Conservation (phyloP, 2,888 invertebrate genomes). For the Malachius bipustulatus region DNA sequence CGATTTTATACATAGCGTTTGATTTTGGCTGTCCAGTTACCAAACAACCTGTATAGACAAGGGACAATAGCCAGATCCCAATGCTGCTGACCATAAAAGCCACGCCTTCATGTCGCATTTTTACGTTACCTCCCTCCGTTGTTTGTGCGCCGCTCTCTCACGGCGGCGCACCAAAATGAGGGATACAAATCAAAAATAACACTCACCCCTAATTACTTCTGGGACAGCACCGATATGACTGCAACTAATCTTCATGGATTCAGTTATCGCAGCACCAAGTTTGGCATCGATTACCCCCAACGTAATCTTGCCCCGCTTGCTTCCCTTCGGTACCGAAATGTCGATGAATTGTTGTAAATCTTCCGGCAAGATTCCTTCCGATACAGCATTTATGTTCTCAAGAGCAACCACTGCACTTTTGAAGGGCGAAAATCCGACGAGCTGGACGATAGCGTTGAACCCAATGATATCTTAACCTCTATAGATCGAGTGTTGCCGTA, state of each 20-base stretch:
- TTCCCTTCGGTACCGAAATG: constrained; percentile 70
- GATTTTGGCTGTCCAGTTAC: too few relatives aligned
- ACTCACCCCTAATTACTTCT: constrained; percentile 84
- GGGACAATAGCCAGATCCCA: too few relatives aligned
- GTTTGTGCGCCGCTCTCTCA: too few relatives aligned
- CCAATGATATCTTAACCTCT: too few relatives aligned
- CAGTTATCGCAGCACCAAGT: constrained; percentile 80
- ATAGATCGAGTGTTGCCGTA: too few relatives aligned
- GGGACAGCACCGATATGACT: constrained; percentile 81
- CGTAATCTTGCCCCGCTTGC: constrained; percentile 55
- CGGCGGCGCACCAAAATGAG: too few relatives aligned
- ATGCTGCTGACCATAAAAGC: too few relatives aligned
- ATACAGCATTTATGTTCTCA: constrained; percentile 90
- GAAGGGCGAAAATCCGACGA: constrained; percentile 85
- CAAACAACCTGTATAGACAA: too few relatives aligned
- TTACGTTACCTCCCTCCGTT: too few relatives aligned
- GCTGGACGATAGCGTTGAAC: constrained; percentile 80
- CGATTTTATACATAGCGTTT: too few relatives aligned
- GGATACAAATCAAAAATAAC: too few relatives aligned
- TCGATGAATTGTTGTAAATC: constrained; percentile 84
- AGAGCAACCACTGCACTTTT: constrained; percentile 86
- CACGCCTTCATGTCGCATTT: too few relatives aligned
- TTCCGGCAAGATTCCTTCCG: constrained; percentile 88
- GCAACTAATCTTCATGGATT: constrained; percentile 69
- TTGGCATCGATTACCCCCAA: constrained; percentile 85